These are phyloP conservation scores for Listronotus oregonensis DNA, from an alignment of 1,140 invertebrate genomes.

Conservation along the genomic window DNA sequence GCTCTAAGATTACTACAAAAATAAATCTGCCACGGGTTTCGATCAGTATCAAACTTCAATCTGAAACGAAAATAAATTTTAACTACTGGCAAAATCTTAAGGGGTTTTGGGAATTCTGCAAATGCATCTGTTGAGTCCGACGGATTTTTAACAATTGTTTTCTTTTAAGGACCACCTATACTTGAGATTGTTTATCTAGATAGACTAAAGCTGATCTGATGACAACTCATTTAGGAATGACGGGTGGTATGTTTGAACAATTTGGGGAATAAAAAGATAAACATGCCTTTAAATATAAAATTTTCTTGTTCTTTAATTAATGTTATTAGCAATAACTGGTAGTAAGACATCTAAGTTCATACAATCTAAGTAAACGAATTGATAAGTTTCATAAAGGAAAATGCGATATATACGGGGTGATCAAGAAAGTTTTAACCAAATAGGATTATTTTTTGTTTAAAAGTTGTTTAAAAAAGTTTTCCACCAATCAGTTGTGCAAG, in stretches of 20 bases:
- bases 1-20: constrained; percentile 32
- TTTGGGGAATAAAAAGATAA: constrained; percentile 23
- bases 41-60: constrained; percentile 24
- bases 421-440: no score
- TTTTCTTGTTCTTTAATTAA: neutral
- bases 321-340: no score
- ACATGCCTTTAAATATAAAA: constrained; percentile 23
- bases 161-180: constrained; percentile 34
- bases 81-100: constrained; percentile 25
- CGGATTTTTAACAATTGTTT: constrained; percentile 41
- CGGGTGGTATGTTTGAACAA: constrained; percentile 25
- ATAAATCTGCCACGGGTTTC: constrained; percentile 32
- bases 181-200: constrained; percentile 35
- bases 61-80: constrained; percentile 34
- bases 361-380: no score
- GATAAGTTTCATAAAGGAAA: no score
- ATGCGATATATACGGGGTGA: no score
- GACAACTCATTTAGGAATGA: constrained; percentile 37
- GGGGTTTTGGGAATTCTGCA: constrained; percentile 30
- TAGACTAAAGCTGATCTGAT: constrained; percentile 16
- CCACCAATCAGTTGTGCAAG: no score
- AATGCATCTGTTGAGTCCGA: constrained; percentile 30
- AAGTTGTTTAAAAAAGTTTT: no score
- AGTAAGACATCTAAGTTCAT: no score
- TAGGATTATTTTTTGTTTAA: no score